A percentile compares a stretch with the other conserved stretches of the same genome.
These are phyloP conservation scores for Pristionchus maxplancki DNA, from an alignment of 2,888 invertebrate species.

Conservation along the genomic window DNA sequence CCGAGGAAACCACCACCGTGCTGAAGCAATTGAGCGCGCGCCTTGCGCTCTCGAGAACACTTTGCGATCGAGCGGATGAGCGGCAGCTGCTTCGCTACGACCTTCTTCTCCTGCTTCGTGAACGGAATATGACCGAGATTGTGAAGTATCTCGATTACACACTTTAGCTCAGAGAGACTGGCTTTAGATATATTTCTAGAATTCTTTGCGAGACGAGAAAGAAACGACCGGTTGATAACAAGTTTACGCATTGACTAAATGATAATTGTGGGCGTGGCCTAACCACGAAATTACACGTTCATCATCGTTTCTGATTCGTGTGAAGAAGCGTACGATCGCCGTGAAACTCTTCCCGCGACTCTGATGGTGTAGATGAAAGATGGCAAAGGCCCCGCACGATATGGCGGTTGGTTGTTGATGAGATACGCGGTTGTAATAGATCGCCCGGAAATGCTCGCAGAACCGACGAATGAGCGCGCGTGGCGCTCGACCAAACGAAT, in stretches of 20 bases:
- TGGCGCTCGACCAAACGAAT: not conserved
- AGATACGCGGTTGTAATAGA: not conserved
- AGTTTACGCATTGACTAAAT: not conserved
- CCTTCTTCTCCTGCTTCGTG: not conserved
- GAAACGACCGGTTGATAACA: not conserved
- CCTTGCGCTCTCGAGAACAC: not conserved
- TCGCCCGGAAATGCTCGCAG: not conserved
- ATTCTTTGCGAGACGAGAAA: not conserved
- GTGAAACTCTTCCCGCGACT: not conserved
- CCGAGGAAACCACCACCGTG: slow-evolving; percentile 17
- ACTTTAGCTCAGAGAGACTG: not conserved
- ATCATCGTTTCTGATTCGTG: not conserved
- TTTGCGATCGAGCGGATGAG: not conserved
- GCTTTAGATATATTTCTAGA: not conserved
- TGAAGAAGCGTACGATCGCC: not conserved
- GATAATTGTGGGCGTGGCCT: not conserved
- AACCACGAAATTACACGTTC: not conserved
- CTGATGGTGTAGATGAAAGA: not conserved
- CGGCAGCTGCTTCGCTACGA: not conserved
- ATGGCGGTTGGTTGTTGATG: not conserved
- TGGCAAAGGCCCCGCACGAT: not conserved
- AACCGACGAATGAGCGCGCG: not conserved
- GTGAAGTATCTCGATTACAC: not conserved
- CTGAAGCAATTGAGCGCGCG: not conserved
- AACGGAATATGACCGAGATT: not conserved